Conservation (phyloP, 2,113 vertebrate genomes). For the Pelecanoides urinatrix region DNA sequence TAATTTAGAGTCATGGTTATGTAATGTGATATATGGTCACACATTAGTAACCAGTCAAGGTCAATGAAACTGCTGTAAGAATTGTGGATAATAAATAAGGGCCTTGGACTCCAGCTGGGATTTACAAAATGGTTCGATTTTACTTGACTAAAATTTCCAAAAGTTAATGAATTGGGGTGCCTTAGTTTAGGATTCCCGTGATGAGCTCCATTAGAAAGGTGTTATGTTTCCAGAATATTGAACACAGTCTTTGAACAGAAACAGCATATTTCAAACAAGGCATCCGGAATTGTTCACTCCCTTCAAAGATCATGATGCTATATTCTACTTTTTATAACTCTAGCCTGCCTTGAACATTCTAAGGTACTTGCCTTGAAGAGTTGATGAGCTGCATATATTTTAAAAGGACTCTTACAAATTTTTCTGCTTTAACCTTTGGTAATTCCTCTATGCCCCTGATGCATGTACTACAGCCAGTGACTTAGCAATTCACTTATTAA, state of each 20-base stretch:
- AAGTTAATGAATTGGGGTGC: background rate
- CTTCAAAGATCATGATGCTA: background rate
- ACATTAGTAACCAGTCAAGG: slow-evolving; percentile 30
- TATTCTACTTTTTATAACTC: background rate
- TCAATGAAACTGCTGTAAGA: background rate
- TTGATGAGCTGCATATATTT: background rate
- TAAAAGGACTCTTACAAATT: background rate
- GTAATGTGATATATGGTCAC: slow-evolving; percentile 20
- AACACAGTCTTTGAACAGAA: background rate
- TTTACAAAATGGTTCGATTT: background rate
- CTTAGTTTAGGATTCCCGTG: background rate
- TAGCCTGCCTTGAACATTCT: background rate
- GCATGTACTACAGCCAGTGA: background rate
- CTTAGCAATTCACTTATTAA: background rate
- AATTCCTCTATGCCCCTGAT: background rate
- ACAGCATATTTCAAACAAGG: background rate
- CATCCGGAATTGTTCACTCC: background rate
- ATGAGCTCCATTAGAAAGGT: background rate
- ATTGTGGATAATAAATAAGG: background rate
- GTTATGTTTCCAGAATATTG: background rate
- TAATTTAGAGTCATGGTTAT: slow-evolving; percentile 47
- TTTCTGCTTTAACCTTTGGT: background rate
- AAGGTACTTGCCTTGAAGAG: background rate
- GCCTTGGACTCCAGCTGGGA: background rate
- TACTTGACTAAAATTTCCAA: background rate